phyloP scores from a whole-genome alignment of 1,140 invertebrate genomes.

The Himalopsyche phryganea region DNA sequence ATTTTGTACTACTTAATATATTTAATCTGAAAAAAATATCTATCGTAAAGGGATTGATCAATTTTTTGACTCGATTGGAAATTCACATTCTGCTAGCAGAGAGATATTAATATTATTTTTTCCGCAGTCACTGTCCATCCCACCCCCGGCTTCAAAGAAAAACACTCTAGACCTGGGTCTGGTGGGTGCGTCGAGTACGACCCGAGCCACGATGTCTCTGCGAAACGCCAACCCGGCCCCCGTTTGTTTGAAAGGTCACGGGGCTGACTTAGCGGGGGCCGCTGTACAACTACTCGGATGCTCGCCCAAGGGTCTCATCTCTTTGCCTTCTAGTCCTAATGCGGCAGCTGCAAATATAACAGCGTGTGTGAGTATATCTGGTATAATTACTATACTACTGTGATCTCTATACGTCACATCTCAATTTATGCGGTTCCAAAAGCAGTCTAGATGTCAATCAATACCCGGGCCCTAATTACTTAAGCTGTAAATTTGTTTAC shows the following conservation, averaged over 20 bases:
- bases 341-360: conserved; percentile 18
- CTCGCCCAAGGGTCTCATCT: neutral
- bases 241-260: conserved; percentile 37
- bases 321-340: neutral
- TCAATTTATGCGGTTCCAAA: too few relatives aligned
- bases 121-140: conserved; percentile 24
- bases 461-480: too few relatives aligned
- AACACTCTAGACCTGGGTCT: conserved; percentile 39
- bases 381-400: too few relatives aligned
- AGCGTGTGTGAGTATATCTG: conserved; percentile 27
- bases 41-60: too few relatives aligned
- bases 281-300: conserved; percentile 31
- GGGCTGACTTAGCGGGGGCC: conserved; percentile 36
- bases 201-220: conserved; percentile 37
- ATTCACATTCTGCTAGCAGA: too few relatives aligned
- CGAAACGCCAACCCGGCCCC: conserved; percentile 37
- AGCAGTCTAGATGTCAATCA: too few relatives aligned
- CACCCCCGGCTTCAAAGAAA: conserved; percentile 21
- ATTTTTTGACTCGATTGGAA: too few relatives aligned
- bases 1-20: too few relatives aligned
- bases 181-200: conserved; percentile 38
- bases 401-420: too few relatives aligned
- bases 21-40: too few relatives aligned
- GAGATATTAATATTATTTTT: neutral
- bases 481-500: too few relatives aligned